These are phyloP conservation scores for Muscicapa striata DNA, from an alignment of 2,797 vertebrate genomes.

Conservation along the genomic window DNA sequence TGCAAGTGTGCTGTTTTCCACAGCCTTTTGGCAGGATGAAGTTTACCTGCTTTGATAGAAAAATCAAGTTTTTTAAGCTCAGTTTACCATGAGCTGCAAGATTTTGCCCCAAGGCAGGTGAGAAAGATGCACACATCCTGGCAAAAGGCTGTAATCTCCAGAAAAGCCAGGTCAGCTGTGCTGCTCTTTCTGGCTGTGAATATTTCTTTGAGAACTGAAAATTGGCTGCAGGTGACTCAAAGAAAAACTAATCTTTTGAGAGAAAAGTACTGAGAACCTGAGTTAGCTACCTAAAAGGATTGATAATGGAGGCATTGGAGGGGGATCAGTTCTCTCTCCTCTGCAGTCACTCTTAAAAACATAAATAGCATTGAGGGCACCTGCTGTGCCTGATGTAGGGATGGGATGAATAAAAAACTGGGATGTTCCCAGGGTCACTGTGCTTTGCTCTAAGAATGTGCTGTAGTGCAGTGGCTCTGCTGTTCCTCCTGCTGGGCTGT, in stretches of 20 bases:
- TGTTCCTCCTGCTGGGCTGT: background rate
- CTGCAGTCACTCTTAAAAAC: background rate
- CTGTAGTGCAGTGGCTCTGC: background rate
- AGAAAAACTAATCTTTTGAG: background rate
- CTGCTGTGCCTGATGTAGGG: background rate
- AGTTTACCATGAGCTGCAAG: background rate
- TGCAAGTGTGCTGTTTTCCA: background rate
- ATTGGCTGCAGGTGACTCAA: background rate
- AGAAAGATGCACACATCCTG: background rate
- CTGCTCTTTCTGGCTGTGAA: background rate
- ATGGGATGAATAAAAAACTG: background rate
- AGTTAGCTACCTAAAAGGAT: background rate
- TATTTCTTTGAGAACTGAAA: background rate
- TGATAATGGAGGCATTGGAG: accelerated
- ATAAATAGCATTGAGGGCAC: background rate
- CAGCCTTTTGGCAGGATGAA: background rate
- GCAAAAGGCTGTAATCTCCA: background rate
- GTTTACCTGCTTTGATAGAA: background rate
- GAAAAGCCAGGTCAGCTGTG: background rate
- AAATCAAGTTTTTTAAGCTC: background rate
- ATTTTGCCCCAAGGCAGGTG: background rate
- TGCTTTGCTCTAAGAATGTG: background rate
- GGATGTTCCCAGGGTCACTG: background rate
- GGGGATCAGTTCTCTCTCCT: background rate
- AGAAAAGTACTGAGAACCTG: background rate